These are phyloP conservation scores for Baronia brevicornis DNA, from an alignment of 2,888 invertebrate species.

Conservation along the genomic window DNA sequence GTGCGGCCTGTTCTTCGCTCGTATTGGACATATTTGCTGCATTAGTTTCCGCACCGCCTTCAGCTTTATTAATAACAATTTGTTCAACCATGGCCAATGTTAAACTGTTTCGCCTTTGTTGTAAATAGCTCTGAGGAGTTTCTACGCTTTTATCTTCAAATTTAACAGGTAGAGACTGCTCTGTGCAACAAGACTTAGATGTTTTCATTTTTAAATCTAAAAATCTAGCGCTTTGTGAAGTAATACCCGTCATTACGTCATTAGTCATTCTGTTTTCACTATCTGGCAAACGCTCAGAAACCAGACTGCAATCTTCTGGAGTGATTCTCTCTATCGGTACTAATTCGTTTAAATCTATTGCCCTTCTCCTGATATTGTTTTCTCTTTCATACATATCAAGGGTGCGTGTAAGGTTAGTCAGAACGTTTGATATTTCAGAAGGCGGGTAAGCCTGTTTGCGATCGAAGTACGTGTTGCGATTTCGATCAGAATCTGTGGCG, in stretches of 20 bases:
- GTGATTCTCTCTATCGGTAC: conserved; percentile 5
- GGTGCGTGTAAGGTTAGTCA: no score
- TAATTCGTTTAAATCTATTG: conserved; percentile 6
- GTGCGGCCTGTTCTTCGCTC: neutral
- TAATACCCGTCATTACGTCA: conserved; percentile 33
- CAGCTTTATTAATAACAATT: neutral
- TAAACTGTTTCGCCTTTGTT: conserved; percentile 12
- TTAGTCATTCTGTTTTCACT: conserved; percentile 36
- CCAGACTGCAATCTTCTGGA: conserved; percentile 7
- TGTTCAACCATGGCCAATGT: conserved; percentile 2
- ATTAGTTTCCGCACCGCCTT: conserved; percentile 7
- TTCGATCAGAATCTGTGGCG: no score
- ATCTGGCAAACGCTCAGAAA: conserved; percentile 35
- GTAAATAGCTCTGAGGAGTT: conserved; percentile 8
- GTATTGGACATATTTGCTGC: conserved; percentile 12
- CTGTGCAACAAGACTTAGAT: conserved; percentile 17
- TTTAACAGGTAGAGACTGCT: conserved; percentile 13
- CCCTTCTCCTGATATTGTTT: no score
- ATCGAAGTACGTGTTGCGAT: no score
- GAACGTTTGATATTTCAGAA: no score
- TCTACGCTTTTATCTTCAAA: conserved; percentile 19
- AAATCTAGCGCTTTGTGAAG: conserved; percentile 30
- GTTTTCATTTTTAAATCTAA: conserved; percentile 23
- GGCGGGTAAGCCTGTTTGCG: no score
- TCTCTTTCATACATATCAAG: conserved; percentile 6